Conservation (phyloP, 2,113 vertebrate species). For the Thryonomys swinderianus region DNA sequence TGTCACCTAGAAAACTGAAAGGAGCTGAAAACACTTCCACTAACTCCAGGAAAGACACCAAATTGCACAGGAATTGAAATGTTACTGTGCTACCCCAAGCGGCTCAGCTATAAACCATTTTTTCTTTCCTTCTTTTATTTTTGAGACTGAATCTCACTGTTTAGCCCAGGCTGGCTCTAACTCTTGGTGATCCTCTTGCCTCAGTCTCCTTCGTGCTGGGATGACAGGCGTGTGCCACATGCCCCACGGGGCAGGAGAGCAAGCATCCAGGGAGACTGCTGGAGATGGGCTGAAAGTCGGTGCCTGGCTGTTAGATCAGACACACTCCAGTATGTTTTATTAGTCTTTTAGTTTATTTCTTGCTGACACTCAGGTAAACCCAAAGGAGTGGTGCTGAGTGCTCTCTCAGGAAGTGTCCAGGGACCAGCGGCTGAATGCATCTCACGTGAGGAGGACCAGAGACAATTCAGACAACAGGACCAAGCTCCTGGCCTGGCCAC, state of each 20-base stretch:
- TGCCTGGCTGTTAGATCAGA: background rate
- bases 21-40: background rate
- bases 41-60: background rate
- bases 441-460: slow-evolving; percentile 21
- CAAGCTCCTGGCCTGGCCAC: slow-evolving; percentile 59
- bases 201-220: background rate
- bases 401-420: slow-evolving; percentile 46
- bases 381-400: slow-evolving; percentile 41
- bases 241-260: background rate
- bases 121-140: background rate
- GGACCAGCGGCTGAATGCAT: slow-evolving; percentile 30
- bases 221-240: background rate
- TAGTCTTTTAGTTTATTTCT: slow-evolving; percentile 50
- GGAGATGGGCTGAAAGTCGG: background rate
- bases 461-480: slow-evolving; percentile 5
- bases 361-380: slow-evolving; percentile 24
- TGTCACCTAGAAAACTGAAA: background rate
- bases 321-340: background rate
- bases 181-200: background rate
- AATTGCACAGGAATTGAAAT: background rate
- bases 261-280: background rate
- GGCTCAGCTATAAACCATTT: background rate
- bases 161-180: background rate
- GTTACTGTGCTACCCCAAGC: too few relatives aligned
- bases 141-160: background rate